A percentile compares a stretch with the other conserved stretches of the same genome.
Conservation (phyloP, 1,140 invertebrate species). For the Onthophagus taurus region DNA sequence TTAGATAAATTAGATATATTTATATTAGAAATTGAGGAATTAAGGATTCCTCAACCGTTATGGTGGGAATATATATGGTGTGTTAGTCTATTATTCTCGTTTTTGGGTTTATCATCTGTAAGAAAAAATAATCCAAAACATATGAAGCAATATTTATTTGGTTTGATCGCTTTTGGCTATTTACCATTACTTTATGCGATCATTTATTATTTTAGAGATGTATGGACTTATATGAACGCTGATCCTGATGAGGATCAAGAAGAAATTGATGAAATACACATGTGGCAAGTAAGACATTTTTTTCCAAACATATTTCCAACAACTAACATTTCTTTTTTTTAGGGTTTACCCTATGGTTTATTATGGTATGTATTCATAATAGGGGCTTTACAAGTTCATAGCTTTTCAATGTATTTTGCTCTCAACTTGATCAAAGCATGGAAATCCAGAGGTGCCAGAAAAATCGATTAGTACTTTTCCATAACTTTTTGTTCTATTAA, state of each 20-base stretch:
- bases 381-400: constrained; percentile 81
- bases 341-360: constrained; percentile 85
- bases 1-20: constrained; percentile 88
- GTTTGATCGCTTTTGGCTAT: constrained; percentile 67
- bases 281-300: constrained; percentile 63
- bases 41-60: constrained; percentile 82
- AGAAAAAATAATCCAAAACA: constrained; percentile 70
- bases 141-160: constrained; percentile 74
- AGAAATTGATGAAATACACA: constrained; percentile 53
- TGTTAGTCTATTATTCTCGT: constrained; percentile 71
- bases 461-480: constrained; percentile 31
- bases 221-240: constrained; percentile 67
- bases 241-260: constrained; percentile 43
- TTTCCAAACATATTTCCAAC: background rate
- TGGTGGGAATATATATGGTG: constrained; percentile 95
- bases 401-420: constrained; percentile 83
- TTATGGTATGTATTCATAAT: constrained; percentile 91
- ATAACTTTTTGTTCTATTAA: too few relatives aligned
- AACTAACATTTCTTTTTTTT: constrained; percentile 32
- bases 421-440: constrained; percentile 78
- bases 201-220: constrained; percentile 73
- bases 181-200: constrained; percentile 73
- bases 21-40: constrained; percentile 86
- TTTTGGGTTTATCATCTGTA: constrained; percentile 77
- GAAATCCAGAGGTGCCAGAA: constrained; percentile 62